Percentiles rank a stretch among this genome's conserved stretches.
phyloP scores from a whole-genome alignment of 2,888 invertebrate species.

The Melieria picta region DNA sequence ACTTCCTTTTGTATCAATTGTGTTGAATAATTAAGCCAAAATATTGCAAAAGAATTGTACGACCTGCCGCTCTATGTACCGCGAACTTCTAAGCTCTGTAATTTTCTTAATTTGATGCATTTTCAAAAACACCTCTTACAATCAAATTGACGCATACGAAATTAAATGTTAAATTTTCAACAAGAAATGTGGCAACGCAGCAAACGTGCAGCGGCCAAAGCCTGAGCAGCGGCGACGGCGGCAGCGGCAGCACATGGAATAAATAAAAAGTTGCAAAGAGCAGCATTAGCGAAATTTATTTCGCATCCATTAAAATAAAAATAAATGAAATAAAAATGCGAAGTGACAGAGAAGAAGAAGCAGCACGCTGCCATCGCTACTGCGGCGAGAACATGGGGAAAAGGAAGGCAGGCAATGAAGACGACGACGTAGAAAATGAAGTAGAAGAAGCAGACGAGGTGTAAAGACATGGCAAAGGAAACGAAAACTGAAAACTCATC shows the following conservation, averaged over 20 bases:
- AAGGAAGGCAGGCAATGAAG: not conserved
- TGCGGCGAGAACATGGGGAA: not conserved
- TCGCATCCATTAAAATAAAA: slow-evolving; percentile 38
- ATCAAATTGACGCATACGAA: no score
- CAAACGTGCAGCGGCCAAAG: not conserved
- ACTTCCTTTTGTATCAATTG: no score
- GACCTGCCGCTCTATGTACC: no score
- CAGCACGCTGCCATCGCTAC: not conserved
- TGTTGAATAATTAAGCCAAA: no score
- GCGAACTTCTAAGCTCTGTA: no score
- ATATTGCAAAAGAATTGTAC: no score
- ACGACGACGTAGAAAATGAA: not conserved
- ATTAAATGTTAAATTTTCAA: no score
- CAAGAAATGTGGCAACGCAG: slow-evolving; percentile 23
- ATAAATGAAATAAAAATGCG: slow-evolving; percentile 28
- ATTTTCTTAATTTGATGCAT: no score
- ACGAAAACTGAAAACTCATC: slow-evolving; percentile 27
- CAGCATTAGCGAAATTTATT: slow-evolving; percentile 40
- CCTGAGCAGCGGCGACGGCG: not conserved
- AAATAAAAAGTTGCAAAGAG: slow-evolving; percentile 30
- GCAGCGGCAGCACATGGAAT: slow-evolving; percentile 15
- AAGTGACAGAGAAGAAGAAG: slow-evolving; percentile 11
- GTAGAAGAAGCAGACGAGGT: slow-evolving; percentile 10
- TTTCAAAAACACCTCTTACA: no score
- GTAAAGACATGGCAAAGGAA: slow-evolving; percentile 12